Conservation (phyloP, 2,113 vertebrate species). For the Naja naja region DNA sequence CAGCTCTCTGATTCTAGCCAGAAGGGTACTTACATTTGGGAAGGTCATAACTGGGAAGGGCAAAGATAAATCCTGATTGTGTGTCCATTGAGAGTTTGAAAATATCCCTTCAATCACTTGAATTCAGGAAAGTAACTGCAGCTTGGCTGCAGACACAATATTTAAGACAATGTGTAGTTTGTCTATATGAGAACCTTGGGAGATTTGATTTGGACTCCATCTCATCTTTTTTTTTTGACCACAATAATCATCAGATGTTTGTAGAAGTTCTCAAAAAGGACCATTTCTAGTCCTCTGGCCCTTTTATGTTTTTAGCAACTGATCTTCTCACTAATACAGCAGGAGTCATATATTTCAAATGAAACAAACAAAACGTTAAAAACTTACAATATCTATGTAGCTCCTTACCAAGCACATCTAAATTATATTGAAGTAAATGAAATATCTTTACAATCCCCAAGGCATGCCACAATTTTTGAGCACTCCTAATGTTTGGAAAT, state of each 20-base stretch:
- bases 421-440: too few species aligned
- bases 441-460: too few species aligned
- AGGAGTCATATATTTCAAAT: too few species aligned
- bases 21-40: neutral
- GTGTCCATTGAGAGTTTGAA: neutral
- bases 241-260: too few species aligned
- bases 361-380: too few species aligned
- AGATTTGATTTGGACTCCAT: neutral
- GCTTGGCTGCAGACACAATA: neutral
- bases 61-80: neutral
- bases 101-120: neutral
- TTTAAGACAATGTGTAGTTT: neutral
- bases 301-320: neutral
- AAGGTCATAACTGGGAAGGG: neutral
- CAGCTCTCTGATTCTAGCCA: neutral
- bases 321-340: neutral
- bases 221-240: neutral
- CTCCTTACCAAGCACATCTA: too few species aligned
- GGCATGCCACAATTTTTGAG: too few species aligned
- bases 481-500: too few species aligned
- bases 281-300: neutral
- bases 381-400: too few species aligned
- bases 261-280: too few species aligned
- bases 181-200: neutral
- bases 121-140: neutral